Percentiles rank a stretch among this genome's conserved stretches.
These are phyloP conservation scores for Takifugu rubripes DNA, from an alignment of 2,797 vertebrate genomes.

Conservation along the genomic window DNA sequence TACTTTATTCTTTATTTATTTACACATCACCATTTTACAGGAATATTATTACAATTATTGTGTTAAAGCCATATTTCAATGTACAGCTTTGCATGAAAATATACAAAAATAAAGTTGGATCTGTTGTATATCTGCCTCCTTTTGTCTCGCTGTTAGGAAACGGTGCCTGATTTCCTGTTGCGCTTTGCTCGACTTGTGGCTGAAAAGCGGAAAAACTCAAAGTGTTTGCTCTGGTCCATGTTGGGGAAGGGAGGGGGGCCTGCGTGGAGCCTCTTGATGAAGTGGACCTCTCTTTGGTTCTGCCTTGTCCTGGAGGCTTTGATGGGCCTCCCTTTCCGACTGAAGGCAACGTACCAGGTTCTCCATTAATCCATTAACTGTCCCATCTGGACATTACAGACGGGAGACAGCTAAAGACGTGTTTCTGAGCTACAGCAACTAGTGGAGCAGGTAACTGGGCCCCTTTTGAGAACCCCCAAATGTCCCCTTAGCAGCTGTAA, in stretches of 20 bases:
- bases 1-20: slow-evolving; percentile 74
- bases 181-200: slow-evolving; percentile 79
- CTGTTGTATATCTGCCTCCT: slow-evolving; percentile 57
- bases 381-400: too few relatives aligned
- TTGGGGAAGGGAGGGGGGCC: slow-evolving; percentile 87
- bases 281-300: slow-evolving; percentile 90
- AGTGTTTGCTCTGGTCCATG: slow-evolving; percentile 81
- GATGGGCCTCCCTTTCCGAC: slow-evolving; percentile 83
- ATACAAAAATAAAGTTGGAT: slow-evolving; percentile 79
- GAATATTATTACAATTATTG: slow-evolving; percentile 57
- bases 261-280: slow-evolving; percentile 90
- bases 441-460: too few relatives aligned
- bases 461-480: too few relatives aligned
- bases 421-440: too few relatives aligned
- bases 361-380: too few relatives aligned
- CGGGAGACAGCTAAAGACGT: too few relatives aligned
- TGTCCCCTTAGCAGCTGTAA: too few relatives aligned
- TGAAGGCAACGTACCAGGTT: slow-evolving; percentile 87
- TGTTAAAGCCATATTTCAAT: slow-evolving; percentile 38
- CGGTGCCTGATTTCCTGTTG: slow-evolving; percentile 74
- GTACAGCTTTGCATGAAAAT: slow-evolving; percentile 61
- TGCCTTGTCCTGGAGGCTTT: slow-evolving; percentile 85
- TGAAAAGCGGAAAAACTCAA: slow-evolving; percentile 85
- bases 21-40: slow-evolving; percentile 72
- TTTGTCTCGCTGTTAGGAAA: slow-evolving; percentile 58